Evolutionary conservation across 1,140 invertebrate genomes (phyloP), one percentile per base, ranked within the genome.

Genomic region (Neodiprion fabricii): DNA sequence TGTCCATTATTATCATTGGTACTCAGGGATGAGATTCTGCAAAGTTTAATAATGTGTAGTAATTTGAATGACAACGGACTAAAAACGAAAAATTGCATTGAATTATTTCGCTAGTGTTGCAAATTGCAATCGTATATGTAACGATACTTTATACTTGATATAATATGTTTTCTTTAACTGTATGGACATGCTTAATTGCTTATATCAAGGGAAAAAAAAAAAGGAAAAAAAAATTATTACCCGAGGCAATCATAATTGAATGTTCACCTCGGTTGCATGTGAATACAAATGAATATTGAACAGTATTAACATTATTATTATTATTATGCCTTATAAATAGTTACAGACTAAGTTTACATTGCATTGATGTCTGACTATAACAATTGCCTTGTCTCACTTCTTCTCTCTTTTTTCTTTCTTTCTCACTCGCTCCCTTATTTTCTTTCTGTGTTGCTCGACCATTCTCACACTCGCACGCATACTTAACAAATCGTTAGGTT

Each of bases 361-460:
- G 83, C 82, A 84, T 84, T 84, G 83, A 84, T 85, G 78, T 81
- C 82, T 85, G 83, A 85, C 83, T 85, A 84, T 81, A 83, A 82
- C 72, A 67, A 82, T 83, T 81, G 70, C 72, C 73, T 73, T 73
- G 71, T 73, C 75, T 79, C 72, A 77, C 74, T 67, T 73, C 50
- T 73, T 76, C 72, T 72, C 17, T 69, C 50, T 73, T 28, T 76
- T 70, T 23, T 72, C 71, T 66, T 66, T 73, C 28, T 73, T 69
- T 77, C 53, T 66, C 68, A 68, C 9, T 67, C 48, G 17, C 17
- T 66, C 28, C 61, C 75, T 11, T 0, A 48, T 50, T 23, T 67
- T 70, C 67, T 70, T 9, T 73, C 47, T 70, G 17, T 66, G 68
- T 72, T 66, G 17, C 61, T 70, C 21, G 4, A 14, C 71, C 67